A percentile compares a stretch with the other conserved stretches of the same genome.
Evolutionary conservation across 2,888 invertebrate genomes (phyloP).

Genomic region (Drosophila diplacantha): DNA sequence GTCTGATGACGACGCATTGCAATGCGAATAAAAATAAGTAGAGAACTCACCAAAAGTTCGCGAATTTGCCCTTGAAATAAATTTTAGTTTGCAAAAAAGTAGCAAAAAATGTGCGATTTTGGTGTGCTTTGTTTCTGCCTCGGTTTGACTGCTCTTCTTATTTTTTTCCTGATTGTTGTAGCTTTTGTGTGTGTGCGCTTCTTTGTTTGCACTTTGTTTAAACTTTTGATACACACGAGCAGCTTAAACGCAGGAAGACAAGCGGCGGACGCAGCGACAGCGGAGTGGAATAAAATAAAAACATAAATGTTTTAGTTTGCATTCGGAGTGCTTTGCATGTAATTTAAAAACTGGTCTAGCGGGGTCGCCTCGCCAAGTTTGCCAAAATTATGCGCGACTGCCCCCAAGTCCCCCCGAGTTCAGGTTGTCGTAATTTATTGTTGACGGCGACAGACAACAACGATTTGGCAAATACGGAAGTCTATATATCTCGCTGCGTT

Average conservation of each 20-base stretch:
- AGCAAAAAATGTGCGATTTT: conserved; percentile 37
- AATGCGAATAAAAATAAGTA: conserved; percentile 38
- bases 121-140: conserved; percentile 32
- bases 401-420: conserved; percentile 44
- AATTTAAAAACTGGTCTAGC: conserved; percentile 74
- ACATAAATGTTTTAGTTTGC: conserved; percentile 70
- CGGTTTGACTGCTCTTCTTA: conserved; percentile 27
- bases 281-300: conserved; percentile 50
- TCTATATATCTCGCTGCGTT: conserved; percentile 53
- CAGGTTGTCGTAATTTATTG: conserved; percentile 69
- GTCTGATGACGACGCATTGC: conserved; percentile 53
- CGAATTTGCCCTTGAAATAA: conserved; percentile 67
- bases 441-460: conserved; percentile 34
- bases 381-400: conserved; percentile 73
- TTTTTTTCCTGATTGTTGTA: conserved; percentile 21
- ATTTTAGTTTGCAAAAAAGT: conserved; percentile 63
- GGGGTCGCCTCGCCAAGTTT: conserved; percentile 64
- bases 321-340: conserved; percentile 74
- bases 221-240: conserved; percentile 64
- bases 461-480: conserved; percentile 66
- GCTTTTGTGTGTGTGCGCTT: conserved; percentile 10
- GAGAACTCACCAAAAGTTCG: conserved; percentile 47
- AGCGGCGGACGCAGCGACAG: conserved; percentile 27
- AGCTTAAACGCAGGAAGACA: conserved; percentile 68
- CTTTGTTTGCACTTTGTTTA: conserved; percentile 67